Evolutionary conservation across 1,140 invertebrate species (phyloP).

Genomic region (Caenorhabditis briggsae): DNA sequence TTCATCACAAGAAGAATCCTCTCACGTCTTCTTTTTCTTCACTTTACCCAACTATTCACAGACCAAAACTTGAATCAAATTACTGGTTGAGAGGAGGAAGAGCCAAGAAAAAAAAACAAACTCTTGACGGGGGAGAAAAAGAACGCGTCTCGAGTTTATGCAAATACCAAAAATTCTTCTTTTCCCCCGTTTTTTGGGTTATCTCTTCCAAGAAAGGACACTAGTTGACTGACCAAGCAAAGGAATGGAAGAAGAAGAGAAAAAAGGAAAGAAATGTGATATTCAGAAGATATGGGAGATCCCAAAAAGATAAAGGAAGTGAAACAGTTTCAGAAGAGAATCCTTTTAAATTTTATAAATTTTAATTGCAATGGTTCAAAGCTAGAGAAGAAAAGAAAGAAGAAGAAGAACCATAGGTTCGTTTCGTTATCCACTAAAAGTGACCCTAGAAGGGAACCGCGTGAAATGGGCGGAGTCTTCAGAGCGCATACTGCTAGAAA

Average conservation of each 20-base stretch:
- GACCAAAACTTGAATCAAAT: slow-evolving; percentile 50
- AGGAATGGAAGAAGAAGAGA: background rate
- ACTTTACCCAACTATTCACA: background rate
- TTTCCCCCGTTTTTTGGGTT: background rate
- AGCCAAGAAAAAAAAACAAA: slow-evolving; percentile 24
- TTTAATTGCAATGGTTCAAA: no score
- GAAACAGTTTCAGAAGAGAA: background rate
- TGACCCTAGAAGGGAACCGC: background rate
- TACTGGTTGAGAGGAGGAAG: slow-evolving; percentile 15
- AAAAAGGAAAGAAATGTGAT: background rate
- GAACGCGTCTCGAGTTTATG: slow-evolving; percentile 29
- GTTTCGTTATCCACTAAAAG: slow-evolving; percentile 22
- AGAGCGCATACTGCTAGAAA: background rate
- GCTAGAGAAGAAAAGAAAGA: background rate
- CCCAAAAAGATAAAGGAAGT: background rate
- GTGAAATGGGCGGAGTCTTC: slow-evolving; percentile 30
- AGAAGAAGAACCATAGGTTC: background rate
- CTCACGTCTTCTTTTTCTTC: background rate
- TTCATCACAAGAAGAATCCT: background rate
- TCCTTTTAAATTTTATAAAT: background rate
- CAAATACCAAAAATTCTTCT: background rate
- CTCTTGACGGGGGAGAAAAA: background rate
- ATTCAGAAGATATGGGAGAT: slow-evolving; percentile 2
- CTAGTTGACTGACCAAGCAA: no score
- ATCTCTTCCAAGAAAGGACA: background rate